Base-by-base conservation (phyloP, 1,140 invertebrate genomes). In the Drosophila kanapiae region DNA sequence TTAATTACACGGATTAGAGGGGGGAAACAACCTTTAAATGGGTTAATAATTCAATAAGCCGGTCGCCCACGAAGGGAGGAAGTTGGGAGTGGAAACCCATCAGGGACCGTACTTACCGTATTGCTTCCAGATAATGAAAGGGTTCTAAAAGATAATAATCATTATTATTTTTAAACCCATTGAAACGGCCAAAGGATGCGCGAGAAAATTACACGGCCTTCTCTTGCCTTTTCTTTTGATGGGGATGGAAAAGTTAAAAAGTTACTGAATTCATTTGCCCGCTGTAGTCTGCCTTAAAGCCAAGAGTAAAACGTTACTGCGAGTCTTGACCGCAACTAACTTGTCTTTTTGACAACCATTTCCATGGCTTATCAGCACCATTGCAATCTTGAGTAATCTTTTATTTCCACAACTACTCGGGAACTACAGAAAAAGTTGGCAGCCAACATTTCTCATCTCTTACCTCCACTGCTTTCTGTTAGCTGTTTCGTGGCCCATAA, bases 1-100 rank as follows among this genome's bases (percentile, higher is more conserved):
- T 76, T 76, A 85, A 82, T 86, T 82, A 67, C 53, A 31, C 51
- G 75, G 70, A 77, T 78, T 65, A 78, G 65, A 49, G 18, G 14
- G 49, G 61, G 27, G 58, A 58, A 53, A 31, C 45, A 23, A 59
- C 60, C 58, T 62, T 82, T 70, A 75, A 75, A 75, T 63, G 47
- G 38, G 27, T 58, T 75, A 70, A 85, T 85, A 75, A 85, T 87
- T 78, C 64, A 68, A 67, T 57, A 43, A 59, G 47, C 62, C 18
- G 53, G 53, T 5, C 18, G 53, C 53, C 18, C 4, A 42, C 62
- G 43, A 62, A 43, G 57, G 31, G 1, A n/a, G 57, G 62, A 75
- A 74, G 33, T 45, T 48, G 47, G 47, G n/a, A 33, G 23, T 2
- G 23, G 23, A 23, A 23, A 23, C 23, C 23, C 23, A 23, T 23